Conservation (phyloP, 2,797 vertebrate species). For the Schizothorax lantsangensis region DNA sequence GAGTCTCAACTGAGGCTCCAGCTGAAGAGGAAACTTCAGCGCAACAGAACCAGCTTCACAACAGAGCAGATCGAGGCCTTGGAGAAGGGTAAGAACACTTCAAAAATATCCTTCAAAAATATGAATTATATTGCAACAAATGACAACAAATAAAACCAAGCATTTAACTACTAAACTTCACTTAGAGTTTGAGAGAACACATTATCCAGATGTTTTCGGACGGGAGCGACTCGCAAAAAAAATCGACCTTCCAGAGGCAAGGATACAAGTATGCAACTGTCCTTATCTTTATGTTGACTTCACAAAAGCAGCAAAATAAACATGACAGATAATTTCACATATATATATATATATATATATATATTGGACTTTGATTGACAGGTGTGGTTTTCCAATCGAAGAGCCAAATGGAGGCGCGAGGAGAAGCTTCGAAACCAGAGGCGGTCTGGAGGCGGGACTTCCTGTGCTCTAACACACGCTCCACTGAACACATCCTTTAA, state of each 20-base stretch:
- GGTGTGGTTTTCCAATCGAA: conserved; percentile 99
- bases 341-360: background rate
- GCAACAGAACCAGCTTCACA: conserved; percentile 87
- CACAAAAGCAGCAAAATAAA: background rate
- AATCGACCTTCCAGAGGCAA: conserved; percentile 98
- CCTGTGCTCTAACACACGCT: conserved; percentile 78
- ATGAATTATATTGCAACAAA: background rate
- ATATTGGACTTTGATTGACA: conserved; percentile 63
- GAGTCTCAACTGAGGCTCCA: conserved; percentile 85
- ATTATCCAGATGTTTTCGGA: conserved; percentile 98
- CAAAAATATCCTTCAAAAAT: background rate
- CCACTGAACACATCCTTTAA: conserved; percentile 81
- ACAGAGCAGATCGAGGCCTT: conserved; percentile 89
- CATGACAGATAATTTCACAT: background rate
- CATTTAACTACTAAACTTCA: conserved; percentile 13
- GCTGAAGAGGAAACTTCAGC: conserved; percentile 88
- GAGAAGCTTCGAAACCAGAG: conserved; percentile 96
- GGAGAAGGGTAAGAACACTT: conserved; percentile 82
- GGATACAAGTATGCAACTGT: conserved; percentile 91
- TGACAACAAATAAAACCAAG: background rate
- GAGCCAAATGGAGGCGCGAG: conserved; percentile 98
- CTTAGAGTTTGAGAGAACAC: conserved; percentile 98
- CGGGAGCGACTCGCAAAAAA: conserved; percentile 97
- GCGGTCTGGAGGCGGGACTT: conserved; percentile 78
- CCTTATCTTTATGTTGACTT: background rate